Evolutionary conservation across 2,888 invertebrate species (phyloP), one percentile per base, ranked within the genome.

Genomic region (Orchestes rusci): DNA sequence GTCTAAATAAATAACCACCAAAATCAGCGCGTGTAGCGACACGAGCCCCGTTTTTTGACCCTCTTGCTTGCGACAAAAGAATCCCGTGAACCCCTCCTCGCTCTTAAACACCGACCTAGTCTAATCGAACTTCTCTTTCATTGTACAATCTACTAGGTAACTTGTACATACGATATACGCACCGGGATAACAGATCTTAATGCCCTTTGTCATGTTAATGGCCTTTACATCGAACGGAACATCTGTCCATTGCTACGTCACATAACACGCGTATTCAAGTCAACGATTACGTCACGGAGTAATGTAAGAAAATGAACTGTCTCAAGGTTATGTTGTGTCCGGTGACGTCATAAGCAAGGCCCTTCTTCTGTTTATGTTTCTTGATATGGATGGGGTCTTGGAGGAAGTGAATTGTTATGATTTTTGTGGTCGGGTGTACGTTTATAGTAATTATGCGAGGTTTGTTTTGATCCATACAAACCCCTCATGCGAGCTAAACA

Each of bases 141-240:
- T n/a, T 23, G 10, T 23, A 23, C 23, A 23, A 23, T 23, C 10
- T 10, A 23, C 23, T 23, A 23, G 5, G 10, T 7, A 23, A 23
- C 23, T 23, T 23, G 23, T 23, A 23, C 23, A 23, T 23, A 23
- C 23, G 5, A 23, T 23, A 23, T 49, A 59, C 55, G 62, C 65
- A 67, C 65, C 65, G 66, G 65, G 61, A 63, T 45, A 46, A 33
- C 58, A 61, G 65, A 67, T 68, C 67, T 67, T 67, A 66, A 68
- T 67, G 57, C 63, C 60, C 55, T 65, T 68, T 68, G 62, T 68
- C 59, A 68, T 67, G 68, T 57, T 62, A 67, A 68, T 66, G 56
- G 39, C 37, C 37, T 10, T 10, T 23, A 23, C 23, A 23, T 23
- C 10, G 23, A 53, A 27, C 41, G 36, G 32, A 61, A 64, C 65